phyloP scores from a whole-genome alignment of 2,888 invertebrate species.

The Troilus luridus region DNA sequence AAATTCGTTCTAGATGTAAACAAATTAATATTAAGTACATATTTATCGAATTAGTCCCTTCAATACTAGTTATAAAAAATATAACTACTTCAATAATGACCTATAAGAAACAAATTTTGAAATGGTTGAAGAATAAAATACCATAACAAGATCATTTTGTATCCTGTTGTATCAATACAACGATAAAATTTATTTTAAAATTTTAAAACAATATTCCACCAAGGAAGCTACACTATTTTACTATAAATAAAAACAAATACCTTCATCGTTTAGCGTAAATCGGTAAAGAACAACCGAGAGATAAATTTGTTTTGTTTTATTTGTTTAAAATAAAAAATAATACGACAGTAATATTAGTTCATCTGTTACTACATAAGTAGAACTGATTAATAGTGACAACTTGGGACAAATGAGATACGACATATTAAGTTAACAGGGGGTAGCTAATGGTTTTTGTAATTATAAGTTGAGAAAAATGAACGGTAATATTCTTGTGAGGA shows the following conservation, averaged over 20 bases:
- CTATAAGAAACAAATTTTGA: background rate
- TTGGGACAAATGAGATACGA: background rate
- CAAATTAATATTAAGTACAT: too few relatives aligned
- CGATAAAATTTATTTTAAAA: background rate
- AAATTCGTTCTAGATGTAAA: background rate
- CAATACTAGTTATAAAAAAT: background rate
- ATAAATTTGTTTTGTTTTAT: conserved; percentile 46
- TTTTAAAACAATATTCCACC: background rate
- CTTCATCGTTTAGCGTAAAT: conserved; percentile 18
- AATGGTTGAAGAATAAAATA: background rate
- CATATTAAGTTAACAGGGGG: background rate
- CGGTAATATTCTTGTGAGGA: background rate
- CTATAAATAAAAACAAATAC: conserved; percentile 20
- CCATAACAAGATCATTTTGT: too few relatives aligned
- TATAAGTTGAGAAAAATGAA: background rate
- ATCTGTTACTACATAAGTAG: background rate
- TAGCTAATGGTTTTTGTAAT: background rate
- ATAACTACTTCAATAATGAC: background rate
- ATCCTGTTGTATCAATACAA: too few relatives aligned
- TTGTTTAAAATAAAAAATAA: background rate
- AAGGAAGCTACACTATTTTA: background rate
- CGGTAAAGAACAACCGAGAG: background rate
- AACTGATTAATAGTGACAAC: background rate
- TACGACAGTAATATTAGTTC: background rate
- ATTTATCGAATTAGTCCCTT: background rate